Evolutionary conservation across 2,797 vertebrate species (phyloP).

Genomic region (Chaetodon trifasciatus): DNA sequence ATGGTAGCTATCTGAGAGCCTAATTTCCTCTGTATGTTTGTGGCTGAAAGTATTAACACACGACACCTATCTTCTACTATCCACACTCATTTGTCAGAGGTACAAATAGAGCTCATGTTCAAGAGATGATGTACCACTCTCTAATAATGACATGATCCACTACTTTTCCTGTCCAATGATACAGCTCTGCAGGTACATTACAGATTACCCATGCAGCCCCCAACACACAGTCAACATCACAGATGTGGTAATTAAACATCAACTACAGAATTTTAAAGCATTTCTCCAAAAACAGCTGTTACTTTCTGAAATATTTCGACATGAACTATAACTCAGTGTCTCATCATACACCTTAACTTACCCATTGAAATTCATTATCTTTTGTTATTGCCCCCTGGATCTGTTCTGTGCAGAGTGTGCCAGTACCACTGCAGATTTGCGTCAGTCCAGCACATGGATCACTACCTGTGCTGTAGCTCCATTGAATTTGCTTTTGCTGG

Average conservation of each 20-base stretch:
- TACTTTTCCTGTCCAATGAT: background rate
- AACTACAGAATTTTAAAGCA: background rate
- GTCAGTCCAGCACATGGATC: background rate
- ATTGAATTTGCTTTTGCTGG: constrained; percentile 5
- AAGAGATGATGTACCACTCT: no score
- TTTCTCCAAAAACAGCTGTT: background rate
- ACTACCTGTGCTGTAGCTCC: background rate
- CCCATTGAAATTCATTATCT: background rate
- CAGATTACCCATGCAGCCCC: background rate
- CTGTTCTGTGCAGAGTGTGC: background rate
- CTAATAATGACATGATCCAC: background rate
- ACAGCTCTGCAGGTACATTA: background rate
- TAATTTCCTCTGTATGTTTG: constrained; percentile 14
- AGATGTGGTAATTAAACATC: background rate
- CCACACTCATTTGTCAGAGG: constrained; percentile 7
- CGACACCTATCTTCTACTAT: background rate
- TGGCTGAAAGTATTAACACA: background rate
- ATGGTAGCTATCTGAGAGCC: constrained; percentile 86
- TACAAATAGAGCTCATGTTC: background rate
- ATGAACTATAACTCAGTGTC: background rate
- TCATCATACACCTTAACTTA: background rate
- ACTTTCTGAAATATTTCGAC: background rate
- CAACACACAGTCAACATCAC: background rate
- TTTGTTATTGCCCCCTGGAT: no score
- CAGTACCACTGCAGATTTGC: background rate